Percentiles rank a stretch among this genome's conserved stretches.
Conservation (phyloP, 2,888 invertebrate genomes). For the Leptura quadrifasciata region DNA sequence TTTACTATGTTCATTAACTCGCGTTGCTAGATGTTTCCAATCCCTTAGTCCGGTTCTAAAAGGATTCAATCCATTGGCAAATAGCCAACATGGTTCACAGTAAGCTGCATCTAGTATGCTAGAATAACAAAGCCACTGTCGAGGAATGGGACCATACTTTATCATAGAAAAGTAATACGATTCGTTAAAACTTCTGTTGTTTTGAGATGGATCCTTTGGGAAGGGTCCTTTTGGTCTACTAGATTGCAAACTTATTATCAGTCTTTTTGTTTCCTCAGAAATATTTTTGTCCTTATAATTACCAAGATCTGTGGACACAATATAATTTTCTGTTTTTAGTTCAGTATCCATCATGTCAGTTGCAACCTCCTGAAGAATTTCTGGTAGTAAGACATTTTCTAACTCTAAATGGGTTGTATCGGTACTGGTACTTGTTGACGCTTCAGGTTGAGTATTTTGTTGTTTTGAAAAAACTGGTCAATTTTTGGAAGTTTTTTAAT, state of each 20-base stretch:
- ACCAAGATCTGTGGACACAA: too few species aligned
- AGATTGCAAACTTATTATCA: constrained; percentile 27
- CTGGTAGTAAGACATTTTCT: too few species aligned
- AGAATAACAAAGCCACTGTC: constrained; percentile 56
- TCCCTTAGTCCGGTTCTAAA: constrained; percentile 47
- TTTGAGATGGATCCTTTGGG: constrained; percentile 44
- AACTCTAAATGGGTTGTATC: too few species aligned
- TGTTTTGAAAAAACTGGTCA: too few species aligned
- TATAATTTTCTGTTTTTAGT: too few species aligned
- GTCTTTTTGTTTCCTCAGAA: constrained; percentile 24
- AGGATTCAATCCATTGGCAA: too few species aligned
- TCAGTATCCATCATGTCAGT: too few species aligned
- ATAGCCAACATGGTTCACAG: too few species aligned
- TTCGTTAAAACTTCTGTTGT: constrained; percentile 55
- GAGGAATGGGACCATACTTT: constrained; percentile 51
- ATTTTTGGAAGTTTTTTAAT: too few species aligned
- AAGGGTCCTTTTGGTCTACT: constrained; percentile 34
- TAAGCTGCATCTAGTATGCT: constrained; percentile 54
- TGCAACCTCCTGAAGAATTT: too few species aligned
- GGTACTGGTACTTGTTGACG: too few species aligned
- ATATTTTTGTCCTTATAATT: neutral
- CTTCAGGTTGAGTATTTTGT: too few species aligned
- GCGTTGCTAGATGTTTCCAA: constrained; percentile 55
- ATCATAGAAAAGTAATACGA: constrained; percentile 52
- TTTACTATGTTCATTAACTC: constrained; percentile 46